Conservation (phyloP, 2,797 vertebrate species). For the Macroramphosus scolopax region DNA sequence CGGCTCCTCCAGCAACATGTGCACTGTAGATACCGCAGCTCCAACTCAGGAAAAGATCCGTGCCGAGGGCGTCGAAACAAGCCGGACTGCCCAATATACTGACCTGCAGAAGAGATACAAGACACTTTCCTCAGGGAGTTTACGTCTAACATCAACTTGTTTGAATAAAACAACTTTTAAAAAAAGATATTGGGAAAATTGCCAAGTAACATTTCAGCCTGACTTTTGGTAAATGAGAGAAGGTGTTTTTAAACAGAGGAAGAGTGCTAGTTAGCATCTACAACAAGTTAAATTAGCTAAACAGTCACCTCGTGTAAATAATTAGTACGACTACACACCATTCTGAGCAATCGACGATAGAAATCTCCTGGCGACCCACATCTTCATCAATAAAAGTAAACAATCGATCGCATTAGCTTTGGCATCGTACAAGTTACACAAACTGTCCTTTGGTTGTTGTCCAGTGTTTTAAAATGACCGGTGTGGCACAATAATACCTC, state of each 20-base stretch:
- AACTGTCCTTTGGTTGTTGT: constrained; percentile 30
- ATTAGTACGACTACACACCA: constrained; percentile 39
- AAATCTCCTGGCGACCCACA: constrained; percentile 69
- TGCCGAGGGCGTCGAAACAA: constrained; percentile 54
- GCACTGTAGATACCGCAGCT: constrained; percentile 72
- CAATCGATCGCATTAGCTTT: not conserved
- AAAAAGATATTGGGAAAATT: too few relatives aligned
- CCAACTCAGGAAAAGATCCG: constrained; percentile 50
- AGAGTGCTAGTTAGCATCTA: not conserved
- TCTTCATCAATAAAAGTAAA: constrained; percentile 21
- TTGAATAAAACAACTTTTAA: too few relatives aligned
- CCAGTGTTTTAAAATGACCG: constrained; percentile 31
- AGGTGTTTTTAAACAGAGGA: too few relatives aligned
- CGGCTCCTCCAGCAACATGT: constrained; percentile 76
- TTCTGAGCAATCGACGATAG: constrained; percentile 54
- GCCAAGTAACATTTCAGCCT: too few relatives aligned
- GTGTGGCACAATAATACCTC: not conserved
- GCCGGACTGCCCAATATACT: constrained; percentile 40
- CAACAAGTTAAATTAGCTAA: not conserved
- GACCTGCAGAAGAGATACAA: constrained; percentile 45
- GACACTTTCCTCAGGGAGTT: too few relatives aligned
- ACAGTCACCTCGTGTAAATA: too few relatives aligned
- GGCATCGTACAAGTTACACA: constrained; percentile 4
- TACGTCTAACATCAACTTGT: too few relatives aligned
- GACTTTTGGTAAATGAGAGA: too few relatives aligned